A percentile compares a stretch with the other conserved stretches of the same genome.
Conservation (phyloP, 2,888 invertebrate species). For the Leptinotarsa peninsularis region DNA sequence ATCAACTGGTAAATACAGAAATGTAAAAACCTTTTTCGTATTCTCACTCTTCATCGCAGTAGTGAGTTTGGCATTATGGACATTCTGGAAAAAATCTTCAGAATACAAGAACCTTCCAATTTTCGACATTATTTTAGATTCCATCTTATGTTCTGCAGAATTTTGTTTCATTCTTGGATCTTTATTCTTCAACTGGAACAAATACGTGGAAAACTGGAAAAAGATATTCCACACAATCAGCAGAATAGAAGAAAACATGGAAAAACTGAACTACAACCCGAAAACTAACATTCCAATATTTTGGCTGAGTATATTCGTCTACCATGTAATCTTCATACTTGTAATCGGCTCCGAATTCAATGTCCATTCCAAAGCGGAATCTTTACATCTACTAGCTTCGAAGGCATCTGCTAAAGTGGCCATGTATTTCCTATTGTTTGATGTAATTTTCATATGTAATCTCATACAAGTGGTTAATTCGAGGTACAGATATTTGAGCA, state of each 20-base stretch:
- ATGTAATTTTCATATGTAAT: slow-evolving; percentile 30
- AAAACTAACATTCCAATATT: slow-evolving; percentile 16
- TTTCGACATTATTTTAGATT: slow-evolving; percentile 5
- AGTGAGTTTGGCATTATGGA: not conserved
- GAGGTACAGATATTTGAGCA: slow-evolving; percentile 24
- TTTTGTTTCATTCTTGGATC: slow-evolving; percentile 12
- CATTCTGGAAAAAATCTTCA: not conserved
- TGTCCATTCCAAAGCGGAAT: not conserved
- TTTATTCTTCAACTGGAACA: slow-evolving; percentile 14
- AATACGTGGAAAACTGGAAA: slow-evolving; percentile 7
- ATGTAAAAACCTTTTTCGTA: not conserved
- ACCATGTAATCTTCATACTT: slow-evolving; percentile 18
- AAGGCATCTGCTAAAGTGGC: slow-evolving; percentile 11
- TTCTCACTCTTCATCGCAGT: not conserved
- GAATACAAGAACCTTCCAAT: not conserved
- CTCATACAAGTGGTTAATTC: slow-evolving; percentile 22
- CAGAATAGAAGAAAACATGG: slow-evolving; percentile 18
- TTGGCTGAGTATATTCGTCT: slow-evolving; percentile 20
- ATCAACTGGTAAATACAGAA: not conserved
- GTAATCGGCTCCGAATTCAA: slow-evolving; percentile 15
- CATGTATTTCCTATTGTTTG: slow-evolving; percentile 29
- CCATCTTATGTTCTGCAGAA: not conserved
- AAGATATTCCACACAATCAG: slow-evolving; percentile 9
- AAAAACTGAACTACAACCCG: not conserved
- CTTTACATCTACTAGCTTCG: not conserved